phyloP scores from a whole-genome alignment of 2,888 invertebrate species.

The Hydropsyche betteni region DNA sequence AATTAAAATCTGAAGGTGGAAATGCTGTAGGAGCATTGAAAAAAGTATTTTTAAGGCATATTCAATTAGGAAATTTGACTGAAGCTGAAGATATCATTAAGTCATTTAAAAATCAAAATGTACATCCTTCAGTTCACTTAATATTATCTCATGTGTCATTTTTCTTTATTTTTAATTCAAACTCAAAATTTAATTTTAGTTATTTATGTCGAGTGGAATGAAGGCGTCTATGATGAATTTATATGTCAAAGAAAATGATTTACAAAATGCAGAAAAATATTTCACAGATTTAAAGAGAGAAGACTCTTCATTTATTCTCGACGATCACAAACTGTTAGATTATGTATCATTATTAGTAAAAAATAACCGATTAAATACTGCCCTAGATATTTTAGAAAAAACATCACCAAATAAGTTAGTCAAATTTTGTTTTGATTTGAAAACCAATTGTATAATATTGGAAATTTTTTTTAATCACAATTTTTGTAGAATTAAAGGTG shows the following conservation, averaged over 20 bases:
- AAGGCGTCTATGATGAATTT: constrained; percentile 71
- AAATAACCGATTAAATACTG: constrained; percentile 60
- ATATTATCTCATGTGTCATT: background rate
- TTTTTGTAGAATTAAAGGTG: constrained; percentile 57
- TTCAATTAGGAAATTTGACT: constrained; percentile 65
- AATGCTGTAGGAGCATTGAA: constrained; percentile 74
- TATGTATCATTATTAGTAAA: constrained; percentile 69
- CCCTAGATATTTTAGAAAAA: constrained; percentile 63
- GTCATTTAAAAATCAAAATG: constrained; percentile 65
- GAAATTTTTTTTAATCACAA: constrained; percentile 16
- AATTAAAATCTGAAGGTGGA: constrained; percentile 73
- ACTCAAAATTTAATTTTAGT: constrained; percentile 54
- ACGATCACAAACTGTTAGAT: constrained; percentile 73
- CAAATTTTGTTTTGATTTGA: constrained; percentile 2
- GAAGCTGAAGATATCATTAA: constrained; percentile 66
- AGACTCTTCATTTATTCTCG: constrained; percentile 68
- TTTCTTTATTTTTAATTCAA: background rate
- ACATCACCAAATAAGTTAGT: constrained; percentile 63
- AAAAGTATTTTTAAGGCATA: constrained; percentile 68
- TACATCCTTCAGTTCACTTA: constrained; percentile 52
- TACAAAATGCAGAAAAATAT: constrained; percentile 65
- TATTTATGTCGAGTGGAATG: constrained; percentile 72
- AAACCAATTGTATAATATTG: no score
- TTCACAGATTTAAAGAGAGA: constrained; percentile 65
- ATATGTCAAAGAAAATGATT: constrained; percentile 66